Evolutionary conservation across 2,113 vertebrate genomes (phyloP).

Genomic region (Rhinogobius similis): DNA sequence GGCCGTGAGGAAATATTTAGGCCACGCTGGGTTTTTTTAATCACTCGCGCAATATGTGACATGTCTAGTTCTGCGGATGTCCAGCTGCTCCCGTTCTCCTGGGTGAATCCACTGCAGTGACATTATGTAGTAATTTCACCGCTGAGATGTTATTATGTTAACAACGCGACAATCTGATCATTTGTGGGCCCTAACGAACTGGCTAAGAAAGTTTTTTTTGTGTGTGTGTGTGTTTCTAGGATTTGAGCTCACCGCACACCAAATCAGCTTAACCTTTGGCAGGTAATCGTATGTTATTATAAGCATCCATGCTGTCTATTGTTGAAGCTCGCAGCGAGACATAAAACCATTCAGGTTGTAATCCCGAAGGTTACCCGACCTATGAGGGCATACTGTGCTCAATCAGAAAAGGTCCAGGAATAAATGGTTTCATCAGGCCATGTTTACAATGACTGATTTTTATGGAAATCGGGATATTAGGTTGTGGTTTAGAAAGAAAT

Average conservation of each 20-base stretch:
- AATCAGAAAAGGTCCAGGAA: conserved; percentile 2
- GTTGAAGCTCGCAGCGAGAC: not conserved
- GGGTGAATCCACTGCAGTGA: conserved; percentile 36
- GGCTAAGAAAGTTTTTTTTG: conserved; percentile 28
- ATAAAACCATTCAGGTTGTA: not conserved
- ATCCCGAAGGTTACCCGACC: not conserved
- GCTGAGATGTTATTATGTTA: conserved; percentile 59
- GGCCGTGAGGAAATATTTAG: conserved; percentile 62
- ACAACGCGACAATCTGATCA: conserved; percentile 56
- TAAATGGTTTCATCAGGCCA: not conserved
- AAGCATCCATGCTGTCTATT: conserved; percentile 4
- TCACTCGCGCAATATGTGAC: conserved; percentile 53
- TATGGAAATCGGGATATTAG: not conserved
- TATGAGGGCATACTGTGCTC: not conserved
- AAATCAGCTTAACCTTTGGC: conserved; percentile 5
- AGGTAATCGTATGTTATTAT: conserved; percentile 8
- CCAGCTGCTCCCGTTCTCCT: conserved; percentile 61
- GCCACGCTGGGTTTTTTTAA: conserved; percentile 51
- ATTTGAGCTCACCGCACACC: conserved; percentile 2
- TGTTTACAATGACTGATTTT: not conserved
- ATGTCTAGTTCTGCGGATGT: conserved; percentile 41
- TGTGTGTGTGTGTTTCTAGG: conserved; percentile 49
- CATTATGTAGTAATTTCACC: conserved; percentile 47
- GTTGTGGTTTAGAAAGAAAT: not conserved
- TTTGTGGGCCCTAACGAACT: conserved; percentile 53